Percentiles rank a stretch among this genome's conserved stretches.
Evolutionary conservation across 1,140 invertebrate genomes (phyloP).

Genomic region (Pantala flavescens): DNA sequence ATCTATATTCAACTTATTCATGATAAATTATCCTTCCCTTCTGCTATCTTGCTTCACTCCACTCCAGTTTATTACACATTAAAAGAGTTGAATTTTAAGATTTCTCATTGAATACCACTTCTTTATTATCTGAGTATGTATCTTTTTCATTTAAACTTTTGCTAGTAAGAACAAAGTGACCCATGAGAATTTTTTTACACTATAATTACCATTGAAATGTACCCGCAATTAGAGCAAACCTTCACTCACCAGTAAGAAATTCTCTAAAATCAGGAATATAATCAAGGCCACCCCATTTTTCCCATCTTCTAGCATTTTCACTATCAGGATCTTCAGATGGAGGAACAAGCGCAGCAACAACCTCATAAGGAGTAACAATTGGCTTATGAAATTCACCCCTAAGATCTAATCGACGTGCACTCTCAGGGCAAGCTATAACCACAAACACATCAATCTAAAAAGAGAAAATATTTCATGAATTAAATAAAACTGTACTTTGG

Average conservation of each 20-base stretch:
- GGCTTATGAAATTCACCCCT: slow-evolving; percentile 70
- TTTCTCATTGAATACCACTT: too few relatives aligned
- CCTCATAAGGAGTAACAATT: slow-evolving; percentile 82
- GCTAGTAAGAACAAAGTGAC: too few relatives aligned
- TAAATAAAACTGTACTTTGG: slow-evolving; percentile 8
- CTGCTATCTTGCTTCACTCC: too few relatives aligned
- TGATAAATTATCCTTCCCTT: too few relatives aligned
- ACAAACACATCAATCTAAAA: slow-evolving; percentile 82
- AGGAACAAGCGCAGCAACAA: slow-evolving; percentile 68
- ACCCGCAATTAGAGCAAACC: too few relatives aligned
- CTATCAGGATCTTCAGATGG: neutral
- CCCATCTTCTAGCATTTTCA: slow-evolving; percentile 29
- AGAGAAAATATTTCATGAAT: slow-evolving; percentile 16
- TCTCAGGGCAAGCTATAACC: slow-evolving; percentile 79
- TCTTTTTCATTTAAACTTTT: too few relatives aligned
- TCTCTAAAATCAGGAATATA: slow-evolving; percentile 69
- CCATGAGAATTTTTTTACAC: too few relatives aligned
- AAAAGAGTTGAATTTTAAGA: too few relatives aligned
- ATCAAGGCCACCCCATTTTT: slow-evolving; percentile 27
- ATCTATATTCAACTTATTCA: too few relatives aligned
- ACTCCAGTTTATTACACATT: too few relatives aligned
- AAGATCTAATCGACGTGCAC: slow-evolving; percentile 33
- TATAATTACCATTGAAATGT: too few relatives aligned
- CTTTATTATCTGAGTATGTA: too few relatives aligned
- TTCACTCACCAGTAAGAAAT: slow-evolving; percentile 49